A percentile compares a stretch with the other conserved stretches of the same genome.
These are phyloP conservation scores for Petrocephalus schoutedeni DNA, from an alignment of 2,797 vertebrate species.

Conservation along the genomic window DNA sequence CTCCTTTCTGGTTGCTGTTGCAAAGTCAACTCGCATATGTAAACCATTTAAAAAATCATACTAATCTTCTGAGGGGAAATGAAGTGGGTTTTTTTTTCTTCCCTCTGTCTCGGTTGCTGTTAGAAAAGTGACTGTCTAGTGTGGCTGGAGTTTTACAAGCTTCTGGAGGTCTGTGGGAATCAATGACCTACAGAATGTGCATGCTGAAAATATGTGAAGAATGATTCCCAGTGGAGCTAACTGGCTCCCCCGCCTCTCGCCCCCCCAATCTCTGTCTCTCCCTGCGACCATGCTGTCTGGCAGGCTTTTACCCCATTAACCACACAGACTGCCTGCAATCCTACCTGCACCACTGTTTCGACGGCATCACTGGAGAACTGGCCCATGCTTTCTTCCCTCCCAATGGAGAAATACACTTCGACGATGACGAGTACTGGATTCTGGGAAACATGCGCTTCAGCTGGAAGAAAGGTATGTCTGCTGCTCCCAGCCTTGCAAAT, in stretches of 20 bases:
- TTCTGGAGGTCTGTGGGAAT: conserved; percentile 40
- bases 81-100: neutral
- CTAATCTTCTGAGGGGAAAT: neutral
- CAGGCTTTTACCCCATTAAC: conserved; percentile 92
- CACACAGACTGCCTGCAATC: conserved; percentile 92
- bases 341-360: conserved; percentile 88
- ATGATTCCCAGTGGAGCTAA: conserved; percentile 5
- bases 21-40: neutral
- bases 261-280: neutral
- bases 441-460: conserved; percentile 92
- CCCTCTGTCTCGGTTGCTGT: conserved; percentile 19
- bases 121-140: conserved; percentile 40
- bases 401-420: conserved; percentile 92
- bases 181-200: conserved; percentile 30
- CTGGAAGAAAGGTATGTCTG: conserved; percentile 86
- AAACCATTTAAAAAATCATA: neutral
- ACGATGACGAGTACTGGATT: conserved; percentile 93
- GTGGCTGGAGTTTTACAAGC: conserved; percentile 29
- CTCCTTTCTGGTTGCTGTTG: neutral
- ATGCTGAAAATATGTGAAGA: conserved; percentile 36
- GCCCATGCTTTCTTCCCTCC: conserved; percentile 94
- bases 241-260: neutral
- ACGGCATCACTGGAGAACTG: conserved; percentile 89
- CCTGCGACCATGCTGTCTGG: conserved; percentile 19
- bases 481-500: neutral